Conservation (phyloP, 2,797 vertebrate species). For the Pseudochirops cupreus region DNA sequence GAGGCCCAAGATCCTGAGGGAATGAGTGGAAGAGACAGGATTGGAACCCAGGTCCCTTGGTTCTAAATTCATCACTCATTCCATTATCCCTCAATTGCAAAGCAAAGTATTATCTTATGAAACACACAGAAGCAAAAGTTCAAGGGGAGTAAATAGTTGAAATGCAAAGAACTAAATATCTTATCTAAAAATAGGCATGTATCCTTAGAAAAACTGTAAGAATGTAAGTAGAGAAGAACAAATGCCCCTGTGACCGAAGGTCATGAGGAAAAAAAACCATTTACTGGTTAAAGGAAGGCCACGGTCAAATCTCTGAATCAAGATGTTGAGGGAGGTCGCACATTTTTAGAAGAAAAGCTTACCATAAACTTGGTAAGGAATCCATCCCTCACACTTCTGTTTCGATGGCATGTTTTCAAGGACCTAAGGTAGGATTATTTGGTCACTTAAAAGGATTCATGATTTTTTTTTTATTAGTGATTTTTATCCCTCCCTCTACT, state of each 20-base stretch:
- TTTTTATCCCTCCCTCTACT: neutral
- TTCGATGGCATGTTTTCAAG: neutral
- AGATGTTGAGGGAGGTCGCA: neutral
- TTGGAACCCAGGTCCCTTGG: neutral
- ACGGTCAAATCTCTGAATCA: neutral
- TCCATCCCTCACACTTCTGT: neutral
- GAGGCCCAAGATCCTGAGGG: neutral
- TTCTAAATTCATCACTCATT: neutral
- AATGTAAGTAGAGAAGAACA: conserved; percentile 32
- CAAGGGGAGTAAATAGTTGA: conserved; percentile 80
- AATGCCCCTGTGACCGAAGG: neutral
- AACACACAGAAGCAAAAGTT: conserved; percentile 60
- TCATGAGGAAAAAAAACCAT: neutral
- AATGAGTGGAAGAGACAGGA: neutral
- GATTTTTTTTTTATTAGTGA: neutral
- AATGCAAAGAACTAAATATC: conserved; percentile 82
- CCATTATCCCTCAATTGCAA: neutral
- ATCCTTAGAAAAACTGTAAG: conserved; percentile 78
- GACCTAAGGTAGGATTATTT: neutral
- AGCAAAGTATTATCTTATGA: conserved; percentile 63
- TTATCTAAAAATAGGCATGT: conserved; percentile 80
- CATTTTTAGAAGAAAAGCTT: neutral
- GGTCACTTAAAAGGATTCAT: neutral
- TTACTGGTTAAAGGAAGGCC: neutral
- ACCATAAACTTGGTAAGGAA: neutral